A percentile compares a stretch with the other conserved stretches of the same genome.
These are phyloP conservation scores for Gerris lacustris DNA, from an alignment of 2,888 invertebrate genomes.

Conservation along the genomic window DNA sequence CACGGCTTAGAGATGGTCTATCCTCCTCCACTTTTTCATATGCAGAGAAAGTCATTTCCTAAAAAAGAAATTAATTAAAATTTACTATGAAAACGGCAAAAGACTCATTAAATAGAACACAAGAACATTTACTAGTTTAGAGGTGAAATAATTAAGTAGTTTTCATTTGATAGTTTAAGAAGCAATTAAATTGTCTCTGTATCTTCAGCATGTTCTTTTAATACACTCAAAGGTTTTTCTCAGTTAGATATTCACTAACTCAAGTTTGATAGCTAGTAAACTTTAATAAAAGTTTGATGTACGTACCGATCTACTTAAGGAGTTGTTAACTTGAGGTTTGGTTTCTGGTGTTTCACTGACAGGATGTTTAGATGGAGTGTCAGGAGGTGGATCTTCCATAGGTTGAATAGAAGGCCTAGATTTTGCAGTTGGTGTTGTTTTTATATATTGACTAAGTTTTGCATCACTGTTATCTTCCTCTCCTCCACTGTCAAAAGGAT, in stretches of 20 bases:
- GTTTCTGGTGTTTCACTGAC: not conserved
- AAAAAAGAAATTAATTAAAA: not conserved
- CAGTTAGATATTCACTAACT: no score
- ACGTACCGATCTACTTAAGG: no score
- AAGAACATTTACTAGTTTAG: no score
- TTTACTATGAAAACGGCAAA: not conserved
- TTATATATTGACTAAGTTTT: not conserved
- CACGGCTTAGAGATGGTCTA: slow-evolving; percentile 3
- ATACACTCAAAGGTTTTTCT: no score
- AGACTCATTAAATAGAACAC: no score
- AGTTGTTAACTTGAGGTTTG: not conserved
- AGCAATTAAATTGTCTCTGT: no score
- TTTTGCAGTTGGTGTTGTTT: not conserved
- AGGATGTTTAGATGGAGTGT: not conserved
- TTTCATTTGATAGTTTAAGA: no score
- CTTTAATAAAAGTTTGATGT: no score
- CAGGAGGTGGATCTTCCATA: not conserved
- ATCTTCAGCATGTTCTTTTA: no score
- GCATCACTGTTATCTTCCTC: not conserved
- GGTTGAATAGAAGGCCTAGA: not conserved
- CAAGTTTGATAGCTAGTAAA: no score
- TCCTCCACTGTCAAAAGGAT: not conserved
- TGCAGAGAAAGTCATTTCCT: not conserved
- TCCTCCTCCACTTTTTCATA: not conserved
- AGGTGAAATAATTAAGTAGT: no score